Evolutionary conservation across 1,140 invertebrate species (phyloP).

Genomic region (Coboldia fuscipes): DNA sequence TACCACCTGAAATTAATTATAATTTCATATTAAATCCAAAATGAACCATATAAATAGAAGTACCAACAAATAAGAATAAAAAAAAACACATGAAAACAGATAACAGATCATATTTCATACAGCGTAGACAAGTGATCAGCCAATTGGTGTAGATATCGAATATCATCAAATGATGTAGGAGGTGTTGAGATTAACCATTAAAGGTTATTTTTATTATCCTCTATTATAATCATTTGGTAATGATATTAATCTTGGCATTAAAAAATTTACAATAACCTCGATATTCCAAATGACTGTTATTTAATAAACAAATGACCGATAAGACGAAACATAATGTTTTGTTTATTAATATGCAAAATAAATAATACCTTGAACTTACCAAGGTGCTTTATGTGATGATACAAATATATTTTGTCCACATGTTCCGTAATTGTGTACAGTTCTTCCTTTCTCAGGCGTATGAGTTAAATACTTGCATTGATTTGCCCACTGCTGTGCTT

Average conservation of each 20-base stretch:
- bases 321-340: too few relatives aligned
- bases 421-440: slow-evolving; percentile 39
- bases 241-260: neutral
- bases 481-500: slow-evolving; percentile 53
- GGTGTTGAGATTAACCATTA: too few relatives aligned
- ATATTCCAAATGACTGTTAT: too few relatives aligned
- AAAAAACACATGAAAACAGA: too few relatives aligned
- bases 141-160: too few relatives aligned
- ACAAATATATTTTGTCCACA: slow-evolving; percentile 73
- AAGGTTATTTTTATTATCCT: too few relatives aligned
- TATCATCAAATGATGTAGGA: too few relatives aligned
- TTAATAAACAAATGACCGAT: too few relatives aligned
- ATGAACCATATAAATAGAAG: neutral
- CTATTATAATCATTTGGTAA: too few relatives aligned
- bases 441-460: slow-evolving; percentile 39
- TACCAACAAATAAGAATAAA: too few relatives aligned
- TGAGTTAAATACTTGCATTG: slow-evolving; percentile 45
- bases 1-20: slow-evolving; percentile 39
- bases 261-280: neutral
- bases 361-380: slow-evolving; percentile 27
- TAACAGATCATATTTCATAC: too few relatives aligned
- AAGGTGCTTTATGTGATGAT: slow-evolving; percentile 54
- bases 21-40: neutral
- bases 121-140: too few relatives aligned
- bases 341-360: neutral